Evolutionary conservation across 2,888 invertebrate genomes (phyloP).

Genomic region (Apamea monoglypha): DNA sequence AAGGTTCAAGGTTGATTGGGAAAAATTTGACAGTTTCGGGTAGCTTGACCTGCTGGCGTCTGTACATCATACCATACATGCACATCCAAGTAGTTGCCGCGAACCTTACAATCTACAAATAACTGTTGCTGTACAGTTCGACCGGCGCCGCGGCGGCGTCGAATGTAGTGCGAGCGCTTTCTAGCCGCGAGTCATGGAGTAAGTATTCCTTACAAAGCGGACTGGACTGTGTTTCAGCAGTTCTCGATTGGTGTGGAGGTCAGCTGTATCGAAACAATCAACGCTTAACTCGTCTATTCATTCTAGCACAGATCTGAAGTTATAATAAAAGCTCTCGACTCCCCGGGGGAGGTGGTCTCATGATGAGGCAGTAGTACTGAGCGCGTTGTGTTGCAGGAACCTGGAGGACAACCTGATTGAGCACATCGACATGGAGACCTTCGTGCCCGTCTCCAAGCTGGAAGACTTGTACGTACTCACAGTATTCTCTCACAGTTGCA

Average conservation of each 20-base stretch:
- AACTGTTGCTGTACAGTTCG: neutral
- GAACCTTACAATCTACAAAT: neutral
- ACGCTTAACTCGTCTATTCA: neutral
- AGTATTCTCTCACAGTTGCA: neutral
- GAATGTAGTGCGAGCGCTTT: neutral
- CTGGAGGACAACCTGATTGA: slow-evolving; percentile 96
- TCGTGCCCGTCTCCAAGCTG: slow-evolving; percentile 93
- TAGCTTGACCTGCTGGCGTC: too few species aligned
- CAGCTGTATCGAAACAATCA: neutral
- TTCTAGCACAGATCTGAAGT: neutral
- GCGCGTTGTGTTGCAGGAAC: slow-evolving; percentile 91
- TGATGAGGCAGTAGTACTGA: neutral
- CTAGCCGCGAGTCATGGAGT: neutral
- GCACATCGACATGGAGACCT: slow-evolving; percentile 96
- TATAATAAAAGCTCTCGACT: neutral
- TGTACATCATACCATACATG: neutral
- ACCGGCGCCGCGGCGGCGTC: neutral
- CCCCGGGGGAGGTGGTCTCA: neutral
- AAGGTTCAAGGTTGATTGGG: too few species aligned
- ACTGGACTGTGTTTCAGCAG: neutral
- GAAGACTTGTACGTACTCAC: slow-evolving; percentile 95
- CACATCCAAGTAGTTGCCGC: neutral
- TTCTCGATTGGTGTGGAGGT: neutral
- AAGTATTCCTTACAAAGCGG: neutral
- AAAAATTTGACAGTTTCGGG: too few species aligned